Base-by-base conservation (phyloP, 2,888 invertebrate species). In the Drosophila histrio region DNA sequence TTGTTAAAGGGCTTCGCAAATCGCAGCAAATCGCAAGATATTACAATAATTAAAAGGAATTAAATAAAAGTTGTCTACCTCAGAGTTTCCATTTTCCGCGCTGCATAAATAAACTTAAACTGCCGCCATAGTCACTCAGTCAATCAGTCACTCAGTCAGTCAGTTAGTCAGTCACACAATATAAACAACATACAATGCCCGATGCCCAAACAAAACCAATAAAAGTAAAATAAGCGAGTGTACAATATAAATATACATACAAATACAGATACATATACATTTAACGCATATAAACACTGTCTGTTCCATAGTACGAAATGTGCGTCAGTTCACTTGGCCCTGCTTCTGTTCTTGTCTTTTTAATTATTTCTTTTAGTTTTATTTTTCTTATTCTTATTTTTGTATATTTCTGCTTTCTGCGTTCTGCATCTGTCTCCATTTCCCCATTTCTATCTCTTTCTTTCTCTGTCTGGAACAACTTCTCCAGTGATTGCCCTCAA, bases 191-290 rank as follows among this genome's bases (percentile, higher is more conserved):
- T 36, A 75, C 60, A 71, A 74, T 72, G 61, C 44, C 46, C 62
- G 19, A 63, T 57, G 66, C 58, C 72, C 83, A 79, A 77, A 78
- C 77, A 79, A 72, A 81, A 66, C 79, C 83, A 72, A 82, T 82
- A 77, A 79, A 79, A 83, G 65, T 82, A 72, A 82, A 82, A 79
- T 71, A 79, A 79, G 63, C 79, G 68, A 64, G 59, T 61, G 53
- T 47, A 76, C 60, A 75, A 82, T 83, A 57, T 79, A 79, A 82
- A 82, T 72, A 79, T 63, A 60, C 61, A 81, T 19, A 46, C 32
- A 17, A 6, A 34, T 21, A 46, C n/a, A 24, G 8, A 58, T 41
- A 15, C 34, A 57, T 44, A 52, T 30, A 59, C 22, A 49, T 69
- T 57, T 60, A 61, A 61, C 46, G 66, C 61, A 61, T 61, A 73